Evolutionary conservation across 2,888 invertebrate genomes (phyloP).

Genomic region (Zygaena filipendulae): DNA sequence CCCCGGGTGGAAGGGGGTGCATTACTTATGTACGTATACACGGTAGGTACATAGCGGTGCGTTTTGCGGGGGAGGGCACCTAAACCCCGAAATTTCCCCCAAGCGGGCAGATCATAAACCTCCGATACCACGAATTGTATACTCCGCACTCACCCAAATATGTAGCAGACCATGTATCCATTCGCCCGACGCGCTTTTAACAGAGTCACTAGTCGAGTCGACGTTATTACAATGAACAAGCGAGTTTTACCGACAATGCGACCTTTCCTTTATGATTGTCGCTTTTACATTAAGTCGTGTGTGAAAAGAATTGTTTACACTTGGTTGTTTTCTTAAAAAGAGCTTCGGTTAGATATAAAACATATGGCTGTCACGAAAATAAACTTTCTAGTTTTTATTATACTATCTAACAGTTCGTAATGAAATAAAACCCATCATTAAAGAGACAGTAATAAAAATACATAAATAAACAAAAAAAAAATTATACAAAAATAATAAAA

Average conservation of each 20-base stretch:
- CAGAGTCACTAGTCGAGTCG: neutral
- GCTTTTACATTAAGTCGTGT: no score
- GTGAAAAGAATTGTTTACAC: no score
- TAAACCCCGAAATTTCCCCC: constrained; percentile 60
- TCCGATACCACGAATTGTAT: constrained; percentile 63
- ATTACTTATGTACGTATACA: constrained; percentile 48
- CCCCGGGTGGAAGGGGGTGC: constrained; percentile 33
- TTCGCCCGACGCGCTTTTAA: constrained; percentile 15
- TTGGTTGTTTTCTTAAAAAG: no score
- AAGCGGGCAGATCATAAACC: constrained; percentile 62
- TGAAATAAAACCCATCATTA: no score
- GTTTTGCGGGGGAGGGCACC: constrained; percentile 44
- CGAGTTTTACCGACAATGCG: neutral
- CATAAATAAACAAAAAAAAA: no score
- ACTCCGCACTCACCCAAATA: constrained; percentile 44
- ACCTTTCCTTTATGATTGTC: no score
- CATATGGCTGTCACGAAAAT: no score
- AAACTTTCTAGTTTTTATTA: no score
- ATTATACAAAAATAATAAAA: no score
- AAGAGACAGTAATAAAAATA: no score
- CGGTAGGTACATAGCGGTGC: constrained; percentile 32
- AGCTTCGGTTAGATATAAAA: no score
- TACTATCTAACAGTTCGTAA: no score
- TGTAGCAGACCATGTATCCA: constrained; percentile 35
- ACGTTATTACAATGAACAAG: constrained; percentile 6